Evolutionary conservation across 2,113 vertebrate species (phyloP).

Genomic region (Nyctereutes procyonoides): DNA sequence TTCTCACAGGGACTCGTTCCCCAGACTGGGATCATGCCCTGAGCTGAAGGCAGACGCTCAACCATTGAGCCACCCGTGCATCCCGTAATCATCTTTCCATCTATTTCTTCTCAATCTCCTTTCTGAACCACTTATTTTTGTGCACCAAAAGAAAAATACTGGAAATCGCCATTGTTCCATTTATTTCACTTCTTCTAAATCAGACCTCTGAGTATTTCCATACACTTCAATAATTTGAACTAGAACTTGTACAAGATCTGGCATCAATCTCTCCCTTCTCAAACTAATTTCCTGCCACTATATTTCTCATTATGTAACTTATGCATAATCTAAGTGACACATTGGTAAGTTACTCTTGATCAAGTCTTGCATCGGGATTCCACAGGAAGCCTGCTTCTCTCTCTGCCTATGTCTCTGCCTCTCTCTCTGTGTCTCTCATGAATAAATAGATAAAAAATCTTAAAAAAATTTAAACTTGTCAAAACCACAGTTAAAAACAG

Average conservation of each 20-base stretch:
- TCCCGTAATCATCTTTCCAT: background rate
- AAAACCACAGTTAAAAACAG: background rate
- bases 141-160: background rate
- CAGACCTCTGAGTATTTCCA: background rate
- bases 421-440: too few species aligned
- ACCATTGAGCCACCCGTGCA: too few species aligned
- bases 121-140: background rate
- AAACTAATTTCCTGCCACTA: background rate
- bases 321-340: background rate
- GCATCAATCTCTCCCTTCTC: background rate
- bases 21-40: too few species aligned
- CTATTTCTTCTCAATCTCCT: background rate
- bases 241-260: background rate
- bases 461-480: background rate
- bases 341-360: background rate
- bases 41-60: too few species aligned
- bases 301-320: background rate
- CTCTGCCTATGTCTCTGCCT: too few species aligned
- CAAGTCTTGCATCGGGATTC: too few species aligned
- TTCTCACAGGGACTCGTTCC: too few species aligned
- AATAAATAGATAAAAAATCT: too few species aligned
- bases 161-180: background rate
- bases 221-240: background rate
- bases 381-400: too few species aligned
- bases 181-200: background rate